Base-by-base conservation (phyloP, 2,888 invertebrate species). In the Aproaerema taeniolella region DNA sequence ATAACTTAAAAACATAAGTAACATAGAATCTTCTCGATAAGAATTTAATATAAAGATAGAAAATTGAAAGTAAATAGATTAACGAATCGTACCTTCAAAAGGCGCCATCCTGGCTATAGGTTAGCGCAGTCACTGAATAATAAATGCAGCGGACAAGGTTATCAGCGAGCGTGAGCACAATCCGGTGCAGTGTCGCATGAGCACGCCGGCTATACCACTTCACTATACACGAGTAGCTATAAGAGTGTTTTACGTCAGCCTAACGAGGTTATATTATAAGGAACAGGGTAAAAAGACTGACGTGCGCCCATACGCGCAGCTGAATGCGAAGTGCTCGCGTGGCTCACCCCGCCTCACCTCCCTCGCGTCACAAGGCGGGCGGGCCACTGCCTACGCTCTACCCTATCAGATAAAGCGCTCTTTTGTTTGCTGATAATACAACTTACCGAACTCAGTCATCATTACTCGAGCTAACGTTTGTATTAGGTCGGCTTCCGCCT, bases 91-190 rank as follows among this genome's bases (percentile, higher is more conserved):
- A 86, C 85, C 85, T 81, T 72, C 67, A 65, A 63, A 64, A 63
- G 70, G 66, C 82, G 81, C 85, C 85, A 86, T 85, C 80, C 80
- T 82, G 76, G 64, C 72, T 65, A 67, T 65, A 64, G 71, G 61
- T 67, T 60, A 75, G 70, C 77, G 72, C 70, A 72, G 71, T 61
- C 69, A 75, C 80, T 85, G 83, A 83, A 85, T 85, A 77, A 83
- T 82, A 74, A 66, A 86, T 83, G 81, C 74, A 75, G 58, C 64
- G 58, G 54, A 55, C 77, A 75, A 81, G 78, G 79, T 79, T 82
- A 74, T 66, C 52, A 64, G 32, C 26, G 12, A 11, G n/a, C 62
- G 55, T 49, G 52, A 53, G 49, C 64, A 61, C 60, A 56, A 52
- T 59, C 54, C 57, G 49, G 52, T 61, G 59, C 58, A 61, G 53